Evolutionary conservation across 1,140 invertebrate species (phyloP).

Genomic region (Hermetia illucens): DNA sequence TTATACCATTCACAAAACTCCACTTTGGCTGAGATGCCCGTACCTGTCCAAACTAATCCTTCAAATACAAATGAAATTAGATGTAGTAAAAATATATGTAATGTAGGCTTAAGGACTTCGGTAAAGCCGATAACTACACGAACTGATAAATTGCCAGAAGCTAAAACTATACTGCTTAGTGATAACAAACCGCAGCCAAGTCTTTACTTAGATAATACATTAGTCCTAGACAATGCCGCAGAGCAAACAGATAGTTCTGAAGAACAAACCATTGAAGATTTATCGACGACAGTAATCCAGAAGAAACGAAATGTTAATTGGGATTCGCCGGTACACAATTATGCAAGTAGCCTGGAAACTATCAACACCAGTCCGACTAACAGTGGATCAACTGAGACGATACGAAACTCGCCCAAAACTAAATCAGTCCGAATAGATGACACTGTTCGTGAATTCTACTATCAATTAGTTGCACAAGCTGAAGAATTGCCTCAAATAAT

Average conservation of each 20-base stretch:
- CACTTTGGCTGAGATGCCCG: too few species aligned
- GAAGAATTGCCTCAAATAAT: background rate
- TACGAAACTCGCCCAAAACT: background rate
- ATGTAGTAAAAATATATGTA: too few species aligned
- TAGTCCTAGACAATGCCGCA: too few species aligned
- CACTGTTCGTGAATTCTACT: conserved; percentile 9
- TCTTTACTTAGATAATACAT: background rate
- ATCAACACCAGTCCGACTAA: conserved; percentile 7
- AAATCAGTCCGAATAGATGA: conserved; percentile 10
- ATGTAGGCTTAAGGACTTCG: too few species aligned
- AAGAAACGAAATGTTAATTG: conserved; percentile 30
- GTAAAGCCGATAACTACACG: too few species aligned
- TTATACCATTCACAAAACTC: too few species aligned
- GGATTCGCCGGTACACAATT: conserved; percentile 25
- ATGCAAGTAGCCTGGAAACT: conserved; percentile 6
- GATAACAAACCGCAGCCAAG: background rate
- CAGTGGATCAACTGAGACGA: conserved; percentile 10
- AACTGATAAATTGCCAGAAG: too few species aligned
- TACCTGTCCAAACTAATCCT: too few species aligned
- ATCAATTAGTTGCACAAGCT: conserved; percentile 6
- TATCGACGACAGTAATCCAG: conserved; percentile 2
- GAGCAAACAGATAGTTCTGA: too few species aligned
- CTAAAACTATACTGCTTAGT: too few species aligned
- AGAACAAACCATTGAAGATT: too few species aligned
- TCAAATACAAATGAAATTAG: too few species aligned